A percentile compares a stretch with the other conserved stretches of the same genome.
These are phyloP conservation scores for Amaurobius ferox DNA, from an alignment of 2,888 invertebrate species.

Conservation along the genomic window DNA sequence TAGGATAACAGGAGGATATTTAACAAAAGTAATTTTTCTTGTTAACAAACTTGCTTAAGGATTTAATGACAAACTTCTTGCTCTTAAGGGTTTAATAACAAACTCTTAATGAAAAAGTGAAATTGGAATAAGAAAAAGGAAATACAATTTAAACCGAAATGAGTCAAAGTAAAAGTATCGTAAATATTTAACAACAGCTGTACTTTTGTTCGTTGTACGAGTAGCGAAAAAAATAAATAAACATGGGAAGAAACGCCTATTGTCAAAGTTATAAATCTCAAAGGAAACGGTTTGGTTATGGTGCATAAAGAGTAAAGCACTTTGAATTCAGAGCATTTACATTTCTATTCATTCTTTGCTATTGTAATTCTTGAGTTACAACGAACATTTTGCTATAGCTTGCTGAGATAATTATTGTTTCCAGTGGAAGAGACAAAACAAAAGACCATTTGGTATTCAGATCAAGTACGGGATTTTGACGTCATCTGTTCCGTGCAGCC, in stretches of 20 bases:
- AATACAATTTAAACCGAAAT: too few relatives aligned
- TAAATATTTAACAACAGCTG: too few relatives aligned
- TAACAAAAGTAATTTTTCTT: too few relatives aligned
- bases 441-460: constrained; percentile 43
- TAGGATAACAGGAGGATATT: too few relatives aligned
- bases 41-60: too few relatives aligned
- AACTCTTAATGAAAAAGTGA: too few relatives aligned
- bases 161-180: too few relatives aligned
- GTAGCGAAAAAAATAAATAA: constrained; percentile 52
- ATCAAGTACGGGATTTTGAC: constrained; percentile 1
- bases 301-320: constrained; percentile 45
- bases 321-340: constrained; percentile 56
- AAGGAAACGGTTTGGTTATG: constrained; percentile 31
- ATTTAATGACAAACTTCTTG: too few relatives aligned
- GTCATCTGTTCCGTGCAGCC: not conserved
- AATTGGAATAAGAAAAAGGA: too few relatives aligned
- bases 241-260: constrained; percentile 23
- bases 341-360: constrained; percentile 50
- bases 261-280: constrained; percentile 52
- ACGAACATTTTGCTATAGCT: constrained; percentile 46
- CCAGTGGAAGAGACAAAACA: constrained; percentile 34
- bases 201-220: constrained; percentile 23
- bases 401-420: constrained; percentile 50
- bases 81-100: too few relatives aligned
- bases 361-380: constrained; percentile 60